These are phyloP conservation scores for Amblyjoppa proteus DNA, from an alignment of 2,888 invertebrate species.

Conservation along the genomic window DNA sequence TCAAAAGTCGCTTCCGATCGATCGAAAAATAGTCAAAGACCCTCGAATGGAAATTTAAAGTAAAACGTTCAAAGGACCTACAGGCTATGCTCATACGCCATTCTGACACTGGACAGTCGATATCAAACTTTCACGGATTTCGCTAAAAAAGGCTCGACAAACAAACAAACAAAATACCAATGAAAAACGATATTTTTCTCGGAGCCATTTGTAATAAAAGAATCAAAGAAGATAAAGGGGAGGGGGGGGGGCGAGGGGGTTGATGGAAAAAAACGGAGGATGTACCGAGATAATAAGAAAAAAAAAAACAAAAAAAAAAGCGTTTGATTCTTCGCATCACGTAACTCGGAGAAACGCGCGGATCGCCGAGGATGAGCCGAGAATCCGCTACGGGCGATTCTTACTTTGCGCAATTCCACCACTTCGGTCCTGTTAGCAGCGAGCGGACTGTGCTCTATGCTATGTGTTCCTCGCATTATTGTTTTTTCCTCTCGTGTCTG, in stretches of 20 bases:
- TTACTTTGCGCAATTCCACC: constrained; percentile 48
- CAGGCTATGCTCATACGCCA: too few species aligned
- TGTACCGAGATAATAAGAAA: neutral
- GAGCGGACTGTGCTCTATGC: constrained; percentile 4
- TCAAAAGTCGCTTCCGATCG: neutral
- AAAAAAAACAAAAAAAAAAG: constrained; percentile 9
- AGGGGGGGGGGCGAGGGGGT: neutral
- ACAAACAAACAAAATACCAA: neutral
- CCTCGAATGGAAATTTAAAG: neutral
- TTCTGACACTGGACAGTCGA: too few species aligned
- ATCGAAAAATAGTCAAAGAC: neutral
- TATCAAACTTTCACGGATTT: neutral
- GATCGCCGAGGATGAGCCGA: constrained; percentile 49
- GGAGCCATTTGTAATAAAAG: constrained; percentile 8
- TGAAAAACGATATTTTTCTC: neutral
- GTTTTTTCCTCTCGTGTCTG: neutral
- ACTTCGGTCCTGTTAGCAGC: neutral
- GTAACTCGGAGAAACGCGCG: constrained; percentile 31
- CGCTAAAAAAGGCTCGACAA: neutral
- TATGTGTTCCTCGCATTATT: neutral
- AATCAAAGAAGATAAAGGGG: neutral
- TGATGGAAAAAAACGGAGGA: too few species aligned
- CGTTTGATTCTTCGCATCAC: constrained; percentile 55
- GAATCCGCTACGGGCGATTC: constrained; percentile 53
- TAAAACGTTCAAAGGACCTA: too few species aligned